Conservation (phyloP, 2,797 vertebrate species). For the Crotalus adamanteus region DNA sequence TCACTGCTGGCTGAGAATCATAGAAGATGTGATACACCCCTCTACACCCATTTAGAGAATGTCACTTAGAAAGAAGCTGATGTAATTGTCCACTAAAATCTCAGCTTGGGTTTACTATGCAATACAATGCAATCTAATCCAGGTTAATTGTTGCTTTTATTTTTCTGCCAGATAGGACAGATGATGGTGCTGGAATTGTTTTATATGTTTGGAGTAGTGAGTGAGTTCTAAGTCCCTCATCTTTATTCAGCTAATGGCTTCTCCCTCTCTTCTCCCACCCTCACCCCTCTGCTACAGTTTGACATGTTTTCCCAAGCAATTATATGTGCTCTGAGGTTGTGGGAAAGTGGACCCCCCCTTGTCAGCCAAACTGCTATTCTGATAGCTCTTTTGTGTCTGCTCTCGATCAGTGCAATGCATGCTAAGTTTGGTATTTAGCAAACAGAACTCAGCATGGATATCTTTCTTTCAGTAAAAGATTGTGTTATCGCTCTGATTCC, state of each 20-base stretch:
- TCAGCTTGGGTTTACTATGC: neutral
- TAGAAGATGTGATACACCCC: neutral
- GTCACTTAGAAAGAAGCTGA: neutral
- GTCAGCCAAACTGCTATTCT: neutral
- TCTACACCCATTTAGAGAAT: neutral
- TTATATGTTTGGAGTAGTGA: neutral
- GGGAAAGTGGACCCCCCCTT: neutral
- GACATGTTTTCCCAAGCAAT: neutral
- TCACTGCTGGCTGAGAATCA: neutral
- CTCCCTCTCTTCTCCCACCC: neutral
- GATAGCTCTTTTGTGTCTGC: neutral
- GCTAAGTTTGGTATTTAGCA: neutral
- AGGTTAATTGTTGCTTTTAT: neutral
- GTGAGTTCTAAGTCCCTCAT: accelerated
- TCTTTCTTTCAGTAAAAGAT: neutral
- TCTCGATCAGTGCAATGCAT: neutral
- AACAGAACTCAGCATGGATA: neutral
- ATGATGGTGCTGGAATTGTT: conserved; percentile 9
- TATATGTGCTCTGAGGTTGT: conserved; percentile 6
- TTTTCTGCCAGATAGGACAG: neutral
- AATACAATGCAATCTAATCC: neutral
- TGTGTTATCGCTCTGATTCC: neutral
- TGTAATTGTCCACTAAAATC: neutral
- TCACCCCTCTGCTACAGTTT: neutral
- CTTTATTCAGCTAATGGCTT: neutral